Percentiles rank a stretch among this genome's conserved stretches.
Conservation (phyloP, 2,888 invertebrate species). For the Thumatha senex region DNA sequence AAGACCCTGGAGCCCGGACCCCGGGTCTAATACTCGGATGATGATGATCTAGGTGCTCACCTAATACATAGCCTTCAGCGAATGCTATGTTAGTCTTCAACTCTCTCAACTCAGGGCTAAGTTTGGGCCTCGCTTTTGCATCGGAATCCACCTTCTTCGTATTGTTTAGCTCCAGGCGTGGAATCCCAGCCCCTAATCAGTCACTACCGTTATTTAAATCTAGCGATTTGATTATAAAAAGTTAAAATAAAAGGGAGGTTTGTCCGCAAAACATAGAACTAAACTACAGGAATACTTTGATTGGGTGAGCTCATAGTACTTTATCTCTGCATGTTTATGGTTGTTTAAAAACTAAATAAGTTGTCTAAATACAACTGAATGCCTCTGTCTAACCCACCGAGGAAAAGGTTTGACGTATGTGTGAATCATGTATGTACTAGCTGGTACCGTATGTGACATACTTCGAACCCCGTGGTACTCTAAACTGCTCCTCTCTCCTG, state of each 20-base stretch:
- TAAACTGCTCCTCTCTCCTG: too few relatives aligned
- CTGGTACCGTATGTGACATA: too few relatives aligned
- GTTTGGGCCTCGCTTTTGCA: background rate
- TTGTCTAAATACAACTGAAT: too few relatives aligned
- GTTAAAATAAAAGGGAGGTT: background rate
- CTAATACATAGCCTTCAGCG: slow-evolving; percentile 13
- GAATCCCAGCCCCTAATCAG: slow-evolving; percentile 7
- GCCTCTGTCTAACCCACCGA: too few relatives aligned
- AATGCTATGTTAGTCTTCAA: slow-evolving; percentile 12
- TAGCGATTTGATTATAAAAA: background rate
- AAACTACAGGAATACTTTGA: too few relatives aligned
- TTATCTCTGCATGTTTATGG: background rate
- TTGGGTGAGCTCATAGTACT: too few relatives aligned
- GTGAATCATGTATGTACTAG: too few relatives aligned
- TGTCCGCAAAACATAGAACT: too few relatives aligned
- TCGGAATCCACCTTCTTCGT: slow-evolving; percentile 1
- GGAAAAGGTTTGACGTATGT: too few relatives aligned
- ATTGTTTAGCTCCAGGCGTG: background rate
- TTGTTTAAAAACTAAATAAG: background rate
- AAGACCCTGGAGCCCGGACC: too few relatives aligned
- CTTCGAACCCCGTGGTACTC: too few relatives aligned
- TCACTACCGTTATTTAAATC: background rate
- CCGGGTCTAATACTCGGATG: too few relatives aligned
- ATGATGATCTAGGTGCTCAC: background rate
- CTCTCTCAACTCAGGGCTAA: background rate